These are phyloP conservation scores for Anarsia innoxiella DNA, from an alignment of 2,888 invertebrate species.

Conservation along the genomic window DNA sequence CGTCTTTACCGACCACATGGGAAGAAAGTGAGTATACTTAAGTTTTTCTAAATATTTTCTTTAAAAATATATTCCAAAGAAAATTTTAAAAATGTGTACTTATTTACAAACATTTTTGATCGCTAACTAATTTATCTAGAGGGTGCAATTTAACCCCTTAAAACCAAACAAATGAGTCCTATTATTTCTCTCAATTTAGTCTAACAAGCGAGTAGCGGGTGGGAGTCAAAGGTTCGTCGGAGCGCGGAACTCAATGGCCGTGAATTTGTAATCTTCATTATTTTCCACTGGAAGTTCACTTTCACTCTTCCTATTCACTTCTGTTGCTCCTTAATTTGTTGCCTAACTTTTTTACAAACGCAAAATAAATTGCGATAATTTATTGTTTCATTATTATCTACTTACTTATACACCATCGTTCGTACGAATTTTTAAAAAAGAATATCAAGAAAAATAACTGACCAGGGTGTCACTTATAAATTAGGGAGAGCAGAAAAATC, in stretches of 20 bases:
- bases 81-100: constrained; percentile 2
- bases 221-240: constrained; percentile 68
- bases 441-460: no score
- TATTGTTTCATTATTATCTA: not conserved
- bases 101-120: constrained; percentile 32
- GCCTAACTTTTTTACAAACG: constrained; percentile 8
- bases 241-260: constrained; percentile 70
- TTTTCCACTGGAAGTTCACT: constrained; percentile 65
- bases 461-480: no score
- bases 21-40: constrained; percentile 63
- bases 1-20: constrained; percentile 71
- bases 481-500: no score
- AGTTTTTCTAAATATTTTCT: not conserved
- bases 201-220: constrained; percentile 70
- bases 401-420: no score
- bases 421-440: no score
- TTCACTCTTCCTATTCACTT: constrained; percentile 41
- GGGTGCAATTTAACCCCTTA: constrained; percentile 50
- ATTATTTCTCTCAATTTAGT: constrained; percentile 75
- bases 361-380: constrained; percentile 6
- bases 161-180: constrained; percentile 70
- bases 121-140: constrained; percentile 43
- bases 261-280: constrained; percentile 74
- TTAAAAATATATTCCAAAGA: constrained; percentile 2
- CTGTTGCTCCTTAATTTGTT: constrained; percentile 41